Base-by-base conservation (phyloP, 2,888 invertebrate genomes). In the Tenthredo amoena region DNA sequence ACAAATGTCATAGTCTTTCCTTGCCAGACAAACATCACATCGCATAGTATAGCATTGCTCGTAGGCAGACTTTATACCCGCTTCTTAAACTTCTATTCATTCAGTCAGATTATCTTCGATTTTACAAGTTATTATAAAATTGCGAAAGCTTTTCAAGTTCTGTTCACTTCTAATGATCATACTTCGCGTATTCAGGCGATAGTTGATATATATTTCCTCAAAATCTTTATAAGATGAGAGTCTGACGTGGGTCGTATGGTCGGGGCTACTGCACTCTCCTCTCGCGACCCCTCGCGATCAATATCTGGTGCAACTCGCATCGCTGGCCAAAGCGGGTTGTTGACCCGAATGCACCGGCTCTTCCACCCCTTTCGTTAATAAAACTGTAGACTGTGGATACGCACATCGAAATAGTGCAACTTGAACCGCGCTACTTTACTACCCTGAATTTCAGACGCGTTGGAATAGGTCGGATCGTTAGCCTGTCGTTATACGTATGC, bases 241-340 rank as follows among this genome's bases (percentile, higher is more conserved):
- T 55, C 55, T 55, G n/a, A 26, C 26, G 26, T 26, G 26, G 7
- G 47, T 10, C 37, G 18, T 74, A 15, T 10, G 6, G 43, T 15
- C 26, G 76, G 47, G 50, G 76, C 47, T 47, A 5, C 9, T 31
- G 43, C 76, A 47, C 76, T 76, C 47, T 26, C 21, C 2, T 26
- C 21, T 21, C 43, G 9, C 65, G 7, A 65, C 62, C 62, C 43
- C 26, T 21, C 31, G 7, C 83, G 68, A 83, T 83, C 83, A 83
- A 83, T 83, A 83, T 83, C 68, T 83, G 43, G 68, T 83, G 83
- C 47, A 83, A 83, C 83, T 71, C 15, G 58, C 31, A 83, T 83
- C 50, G 43, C 65, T 26, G 34, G 31, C 81, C 40, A 31, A 81
- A 81, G 62, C 83, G 68, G 83, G 68, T 83, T 47, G 83, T 83